Evolutionary conservation across 1,140 invertebrate species (phyloP).

Genomic region (Phymastichus coffea): DNA sequence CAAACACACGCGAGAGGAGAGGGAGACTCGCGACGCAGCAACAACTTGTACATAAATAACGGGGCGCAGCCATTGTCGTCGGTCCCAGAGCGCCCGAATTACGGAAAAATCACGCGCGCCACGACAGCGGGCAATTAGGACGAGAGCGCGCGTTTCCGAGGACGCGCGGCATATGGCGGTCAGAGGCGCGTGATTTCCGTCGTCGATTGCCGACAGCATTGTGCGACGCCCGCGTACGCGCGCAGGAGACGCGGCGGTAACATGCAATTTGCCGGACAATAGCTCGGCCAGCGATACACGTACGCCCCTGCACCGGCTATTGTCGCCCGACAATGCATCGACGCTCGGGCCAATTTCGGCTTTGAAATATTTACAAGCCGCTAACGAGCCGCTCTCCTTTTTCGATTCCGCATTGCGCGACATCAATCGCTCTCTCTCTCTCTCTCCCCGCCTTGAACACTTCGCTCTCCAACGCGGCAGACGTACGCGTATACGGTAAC

Average conservation of each 20-base stretch:
- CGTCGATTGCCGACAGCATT: conserved; percentile 22
- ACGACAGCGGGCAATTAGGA: too few relatives aligned
- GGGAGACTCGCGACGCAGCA: too few relatives aligned
- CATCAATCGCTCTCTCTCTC: neutral
- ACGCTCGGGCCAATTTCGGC: conserved; percentile 33
- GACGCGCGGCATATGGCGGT: too few relatives aligned
- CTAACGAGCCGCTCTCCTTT: conserved; percentile 9
- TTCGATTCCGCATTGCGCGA: neutral
- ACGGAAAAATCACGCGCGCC: too few relatives aligned
- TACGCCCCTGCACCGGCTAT: conserved; percentile 25
- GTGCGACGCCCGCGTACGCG: conserved; percentile 16
- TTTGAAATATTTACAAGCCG: conserved; percentile 40
- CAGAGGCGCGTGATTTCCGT: conserved; percentile 1
- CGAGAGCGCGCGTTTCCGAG: too few relatives aligned
- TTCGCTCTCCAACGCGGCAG: neutral
- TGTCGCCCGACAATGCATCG: conserved; percentile 29
- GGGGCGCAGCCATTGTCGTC: too few relatives aligned
- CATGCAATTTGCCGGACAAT: conserved; percentile 40
- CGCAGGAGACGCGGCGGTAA: too few relatives aligned
- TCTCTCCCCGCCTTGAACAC: neutral
- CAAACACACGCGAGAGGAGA: too few relatives aligned
- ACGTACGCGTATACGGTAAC: too few relatives aligned
- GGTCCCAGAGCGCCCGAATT: too few relatives aligned
- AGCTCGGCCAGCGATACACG: conserved; percentile 25
- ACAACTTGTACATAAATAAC: too few relatives aligned